These are phyloP conservation scores for Lasius fuliginosus DNA, from an alignment of 2,888 invertebrate genomes.

Conservation along the genomic window DNA sequence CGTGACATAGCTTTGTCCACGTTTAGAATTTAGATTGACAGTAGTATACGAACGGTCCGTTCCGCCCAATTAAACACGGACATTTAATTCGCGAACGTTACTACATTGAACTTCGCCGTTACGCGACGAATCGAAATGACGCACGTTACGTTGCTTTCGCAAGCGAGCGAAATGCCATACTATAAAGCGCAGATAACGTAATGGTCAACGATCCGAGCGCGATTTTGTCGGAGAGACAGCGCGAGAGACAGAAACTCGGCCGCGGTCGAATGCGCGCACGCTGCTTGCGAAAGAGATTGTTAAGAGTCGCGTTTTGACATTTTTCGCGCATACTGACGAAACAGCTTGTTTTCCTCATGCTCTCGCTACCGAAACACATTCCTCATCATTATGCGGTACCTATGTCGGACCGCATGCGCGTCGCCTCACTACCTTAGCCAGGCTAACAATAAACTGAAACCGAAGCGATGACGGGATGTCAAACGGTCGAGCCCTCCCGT, in stretches of 20 bases:
- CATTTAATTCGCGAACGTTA: slow-evolving; percentile 25
- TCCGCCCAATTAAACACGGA: slow-evolving; percentile 31
- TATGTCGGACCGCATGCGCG: not conserved
- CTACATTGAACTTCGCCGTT: slow-evolving; percentile 46
- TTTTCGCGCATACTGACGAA: slow-evolving; percentile 35
- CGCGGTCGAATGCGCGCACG: not conserved
- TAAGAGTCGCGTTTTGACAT: slow-evolving; percentile 19
- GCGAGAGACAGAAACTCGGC: not conserved
- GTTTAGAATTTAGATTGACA: not conserved
- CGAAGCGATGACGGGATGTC: not conserved
- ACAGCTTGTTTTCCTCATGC: not conserved
- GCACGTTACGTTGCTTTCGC: slow-evolving; percentile 34
- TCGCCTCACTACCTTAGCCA: not conserved
- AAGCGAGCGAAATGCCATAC: slow-evolving; percentile 28
- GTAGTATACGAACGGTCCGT: slow-evolving; percentile 9
- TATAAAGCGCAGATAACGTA: slow-evolving; percentile 20
- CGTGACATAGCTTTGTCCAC: not conserved
- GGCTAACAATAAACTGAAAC: not conserved
- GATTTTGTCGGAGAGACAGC: not conserved
- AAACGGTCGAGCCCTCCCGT: not conserved
- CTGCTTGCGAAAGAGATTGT: slow-evolving; percentile 27
- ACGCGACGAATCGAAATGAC: not conserved
- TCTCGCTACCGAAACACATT: not conserved
- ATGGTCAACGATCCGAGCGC: slow-evolving; percentile 37
- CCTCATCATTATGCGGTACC: not conserved